Conservation (phyloP, 2,113 vertebrate species). For the rat (Rattus norvegicus) region DNA sequence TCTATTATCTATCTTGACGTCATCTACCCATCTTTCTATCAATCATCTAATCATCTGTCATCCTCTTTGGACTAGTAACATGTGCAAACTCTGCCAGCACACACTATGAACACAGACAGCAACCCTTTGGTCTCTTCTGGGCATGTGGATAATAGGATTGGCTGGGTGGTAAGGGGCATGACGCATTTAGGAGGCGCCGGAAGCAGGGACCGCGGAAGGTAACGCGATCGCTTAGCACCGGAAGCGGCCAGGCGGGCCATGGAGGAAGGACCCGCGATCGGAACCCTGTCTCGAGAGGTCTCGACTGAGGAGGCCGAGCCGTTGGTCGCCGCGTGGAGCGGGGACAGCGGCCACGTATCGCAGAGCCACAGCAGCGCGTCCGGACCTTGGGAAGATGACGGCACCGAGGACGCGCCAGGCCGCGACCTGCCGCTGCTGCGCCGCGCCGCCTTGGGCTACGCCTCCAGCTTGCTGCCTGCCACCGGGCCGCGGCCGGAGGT, state of each 20-base stretch:
- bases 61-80: neutral
- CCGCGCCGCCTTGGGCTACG: constrained; percentile 80
- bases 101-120: neutral
- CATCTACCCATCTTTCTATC: neutral
- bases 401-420: constrained; percentile 78
- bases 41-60: neutral
- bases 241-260: neutral
- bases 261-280: fast-evolving
- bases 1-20: neutral
- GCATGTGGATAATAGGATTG: neutral
- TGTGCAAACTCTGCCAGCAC: neutral
- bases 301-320: constrained; percentile 83
- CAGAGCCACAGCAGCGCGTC: constrained; percentile 95
- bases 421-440: constrained; percentile 83
- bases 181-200: neutral
- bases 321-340: constrained; percentile 86
- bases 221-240: neutral
- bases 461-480: constrained; percentile 83
- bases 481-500: constrained; percentile 68
- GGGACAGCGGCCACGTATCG: constrained; percentile 95
- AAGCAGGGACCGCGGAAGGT: fast-evolving
- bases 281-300: neutral
- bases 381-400: constrained; percentile 88
- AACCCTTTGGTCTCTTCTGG: neutral
- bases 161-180: neutral